phyloP scores from a whole-genome alignment of 2,888 invertebrate genomes.

The Coecobrya sp. region DNA sequence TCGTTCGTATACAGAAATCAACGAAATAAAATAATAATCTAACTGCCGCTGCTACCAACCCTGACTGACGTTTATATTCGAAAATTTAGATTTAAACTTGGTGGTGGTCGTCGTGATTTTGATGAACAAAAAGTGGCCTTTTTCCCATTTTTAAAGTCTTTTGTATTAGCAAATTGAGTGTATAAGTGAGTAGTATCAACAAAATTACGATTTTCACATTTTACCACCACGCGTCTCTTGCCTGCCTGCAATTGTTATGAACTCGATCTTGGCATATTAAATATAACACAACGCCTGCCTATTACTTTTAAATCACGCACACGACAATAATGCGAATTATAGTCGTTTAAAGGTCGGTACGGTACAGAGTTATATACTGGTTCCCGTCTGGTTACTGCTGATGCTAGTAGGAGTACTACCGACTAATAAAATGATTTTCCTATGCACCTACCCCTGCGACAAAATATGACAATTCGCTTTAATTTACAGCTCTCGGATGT shows the following conservation, averaged over 20 bases:
- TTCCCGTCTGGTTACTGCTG: background rate
- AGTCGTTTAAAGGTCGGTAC: slow-evolving; percentile 51
- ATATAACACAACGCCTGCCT: background rate
- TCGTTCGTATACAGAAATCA: background rate
- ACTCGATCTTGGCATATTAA: slow-evolving; percentile 1
- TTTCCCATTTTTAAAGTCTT: slow-evolving; percentile 33
- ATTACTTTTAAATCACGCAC: slow-evolving; percentile 43
- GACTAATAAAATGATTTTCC: background rate
- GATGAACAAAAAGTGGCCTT: slow-evolving; percentile 27
- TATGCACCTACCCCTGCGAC: background rate
- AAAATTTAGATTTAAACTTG: slow-evolving; percentile 23
- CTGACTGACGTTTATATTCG: background rate
- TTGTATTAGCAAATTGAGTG: slow-evolving; percentile 49
- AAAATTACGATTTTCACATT: slow-evolving; percentile 18
- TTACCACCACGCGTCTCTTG: background rate
- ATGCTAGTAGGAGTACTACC: no score
- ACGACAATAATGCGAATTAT: slow-evolving; percentile 51
- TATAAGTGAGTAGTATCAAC: background rate
- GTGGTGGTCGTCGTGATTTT: slow-evolving; percentile 10
- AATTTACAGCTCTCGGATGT: slow-evolving; percentile 46
- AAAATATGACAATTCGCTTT: slow-evolving; percentile 35
- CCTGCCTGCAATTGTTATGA: background rate
- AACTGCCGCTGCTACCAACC: slow-evolving; percentile 9
- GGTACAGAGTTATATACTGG: background rate
- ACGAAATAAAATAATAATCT: background rate